Conservation (phyloP, 2,888 invertebrate species). For the Cataglyphis rosenhaueri region DNA sequence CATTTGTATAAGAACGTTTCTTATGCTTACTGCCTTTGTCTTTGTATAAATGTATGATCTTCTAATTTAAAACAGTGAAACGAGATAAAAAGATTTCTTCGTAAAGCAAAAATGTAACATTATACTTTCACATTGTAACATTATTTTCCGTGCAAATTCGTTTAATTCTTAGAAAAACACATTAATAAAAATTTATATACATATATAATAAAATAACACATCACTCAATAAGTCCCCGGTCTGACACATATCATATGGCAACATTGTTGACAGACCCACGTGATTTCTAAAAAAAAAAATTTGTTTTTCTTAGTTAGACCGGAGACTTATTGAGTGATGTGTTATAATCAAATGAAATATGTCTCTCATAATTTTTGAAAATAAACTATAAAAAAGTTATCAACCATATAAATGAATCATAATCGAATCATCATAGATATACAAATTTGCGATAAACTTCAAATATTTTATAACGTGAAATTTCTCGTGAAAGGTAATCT, state of each 20-base stretch:
- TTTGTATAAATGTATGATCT: not conserved
- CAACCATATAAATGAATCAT: not conserved
- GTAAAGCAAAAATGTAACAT: not conserved
- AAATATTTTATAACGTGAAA: not conserved
- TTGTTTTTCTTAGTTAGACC: no score
- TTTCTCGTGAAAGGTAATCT: slow-evolving; percentile 10
- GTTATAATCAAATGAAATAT: not conserved
- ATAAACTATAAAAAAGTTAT: slow-evolving; percentile 8
- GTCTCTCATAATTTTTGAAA: not conserved
- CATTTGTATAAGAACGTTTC: not conserved
- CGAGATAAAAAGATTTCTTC: slow-evolving; percentile 2
- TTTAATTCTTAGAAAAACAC: not conserved
- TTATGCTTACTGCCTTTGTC: not conserved
- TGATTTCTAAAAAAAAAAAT: no score
- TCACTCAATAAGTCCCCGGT: no score
- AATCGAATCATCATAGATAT: not conserved
- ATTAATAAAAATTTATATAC: not conserved
- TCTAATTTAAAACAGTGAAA: slow-evolving; percentile 4
- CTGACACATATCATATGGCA: no score
- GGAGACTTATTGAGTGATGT: no score
- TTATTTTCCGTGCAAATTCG: not conserved
- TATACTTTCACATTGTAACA: not conserved
- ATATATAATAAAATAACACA: not conserved
- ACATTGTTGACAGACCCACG: no score
- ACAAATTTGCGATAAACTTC: slow-evolving; percentile 12